These are phyloP conservation scores for Nannospalax galili DNA, from an alignment of 2,113 vertebrate genomes.

Conservation along the genomic window DNA sequence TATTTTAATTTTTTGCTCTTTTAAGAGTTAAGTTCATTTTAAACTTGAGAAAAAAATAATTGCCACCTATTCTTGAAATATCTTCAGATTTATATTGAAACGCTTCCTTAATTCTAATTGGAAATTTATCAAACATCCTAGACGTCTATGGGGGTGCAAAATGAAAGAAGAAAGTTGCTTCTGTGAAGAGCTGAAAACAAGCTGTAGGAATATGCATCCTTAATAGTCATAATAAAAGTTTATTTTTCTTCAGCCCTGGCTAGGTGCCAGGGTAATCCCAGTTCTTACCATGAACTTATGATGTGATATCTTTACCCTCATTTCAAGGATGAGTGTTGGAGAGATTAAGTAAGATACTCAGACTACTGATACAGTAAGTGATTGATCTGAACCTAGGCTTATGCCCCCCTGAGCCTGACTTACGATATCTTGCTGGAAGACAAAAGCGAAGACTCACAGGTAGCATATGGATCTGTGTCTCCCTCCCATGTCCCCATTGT, in stretches of 20 bases:
- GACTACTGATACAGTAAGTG: background rate
- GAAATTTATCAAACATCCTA: background rate
- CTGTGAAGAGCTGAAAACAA: background rate
- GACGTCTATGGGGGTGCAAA: background rate
- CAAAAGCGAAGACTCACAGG: background rate
- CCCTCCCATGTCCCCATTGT: background rate
- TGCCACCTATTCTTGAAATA: background rate
- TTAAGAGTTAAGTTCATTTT: slow-evolving; percentile 35
- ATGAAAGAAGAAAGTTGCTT: background rate
- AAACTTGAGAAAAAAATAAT: slow-evolving; percentile 25
- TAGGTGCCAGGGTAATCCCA: background rate
- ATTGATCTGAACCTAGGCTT: background rate
- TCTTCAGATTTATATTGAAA: background rate
- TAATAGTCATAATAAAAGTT: background rate
- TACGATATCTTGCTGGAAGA: background rate
- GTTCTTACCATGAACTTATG: background rate
- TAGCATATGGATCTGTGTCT: background rate
- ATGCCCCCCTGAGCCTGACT: background rate
- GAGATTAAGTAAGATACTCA: background rate
- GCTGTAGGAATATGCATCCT: background rate
- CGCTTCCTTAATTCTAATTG: slow-evolving; percentile 41
- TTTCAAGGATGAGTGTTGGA: background rate
- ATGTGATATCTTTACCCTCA: background rate
- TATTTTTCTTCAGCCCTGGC: background rate
- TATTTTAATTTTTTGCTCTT: background rate